Base-by-base conservation (phyloP, 2,113 vertebrate genomes). In the Eulemur rufifrons region DNA sequence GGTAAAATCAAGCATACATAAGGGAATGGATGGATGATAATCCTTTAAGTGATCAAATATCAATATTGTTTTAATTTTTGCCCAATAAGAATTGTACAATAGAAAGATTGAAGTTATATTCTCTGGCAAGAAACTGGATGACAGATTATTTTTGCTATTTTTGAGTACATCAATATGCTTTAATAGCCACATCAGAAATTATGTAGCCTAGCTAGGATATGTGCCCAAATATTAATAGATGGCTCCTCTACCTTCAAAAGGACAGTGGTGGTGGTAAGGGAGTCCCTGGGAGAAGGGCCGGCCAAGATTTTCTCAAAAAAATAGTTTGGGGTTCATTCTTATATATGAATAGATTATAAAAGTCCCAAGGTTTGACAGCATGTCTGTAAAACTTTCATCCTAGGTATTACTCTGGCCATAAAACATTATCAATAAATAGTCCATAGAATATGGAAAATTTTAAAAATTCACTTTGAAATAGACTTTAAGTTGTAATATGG, bases 91-190 rank as follows among this genome's bases (percentile, higher is more conserved):
- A 87, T 15, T 68, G 71, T 73, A 23, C 14, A 64, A 23, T 20
- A 89, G 37, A 93, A 95, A 80, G 64, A 47, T 25, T 69, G 42
- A 37, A 9, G 45, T 85, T 84, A 88, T 18, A 91, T 80, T 74
- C 18, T 85, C 37, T 78, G n/a, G 17, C 34, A 61, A 92, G n/a
- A 52, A 80, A 10, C 37, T 74, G 39, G 32, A 37, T 69, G 32
- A 91, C 52, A 81, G 32, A 88, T 85, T 47, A 74, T 82, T 83
- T 91, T 89, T 91, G n/a, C 8, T 80, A 68, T 61, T 93, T 92
- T 73, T 8, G 25, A 27, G n/a, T 37, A 25, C 14, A 96, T 52
- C 47, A 61, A 34, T 66, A 66, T 85, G 37, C n/a, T 84, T 85
- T 92, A 85, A 71, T 50, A 86, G 80, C 20, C 34, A 69, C 23